These are phyloP conservation scores for Drosophila nebulosa DNA, from an alignment of 1,140 invertebrate genomes.

Conservation along the genomic window DNA sequence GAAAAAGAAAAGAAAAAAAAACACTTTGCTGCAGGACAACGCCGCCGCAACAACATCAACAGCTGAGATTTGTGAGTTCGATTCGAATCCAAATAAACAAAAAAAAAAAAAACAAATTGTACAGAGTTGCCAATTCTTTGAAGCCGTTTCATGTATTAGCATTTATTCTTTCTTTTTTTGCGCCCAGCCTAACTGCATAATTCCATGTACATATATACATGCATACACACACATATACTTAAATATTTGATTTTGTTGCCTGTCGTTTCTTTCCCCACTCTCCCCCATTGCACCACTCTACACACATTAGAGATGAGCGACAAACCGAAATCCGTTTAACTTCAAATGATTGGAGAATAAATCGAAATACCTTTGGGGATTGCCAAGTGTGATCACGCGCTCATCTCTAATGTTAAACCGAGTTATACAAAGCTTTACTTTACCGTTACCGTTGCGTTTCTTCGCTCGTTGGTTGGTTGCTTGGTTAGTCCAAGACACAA, in stretches of 20 bases:
- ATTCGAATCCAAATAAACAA: neutral
- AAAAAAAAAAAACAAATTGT: conserved; percentile 30
- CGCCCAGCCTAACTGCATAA: conserved; percentile 58
- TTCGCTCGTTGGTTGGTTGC: conserved; percentile 51
- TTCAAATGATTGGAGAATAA: no score
- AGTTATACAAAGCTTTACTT: conserved; percentile 11
- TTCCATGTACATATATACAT: conserved; percentile 8
- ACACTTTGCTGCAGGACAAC: conserved; percentile 55
- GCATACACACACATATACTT: conserved; percentile 18
- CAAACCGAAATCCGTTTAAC: no score
- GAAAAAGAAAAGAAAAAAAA: conserved; percentile 1
- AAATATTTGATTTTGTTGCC: conserved; percentile 42
- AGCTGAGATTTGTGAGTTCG: conserved; percentile 63
- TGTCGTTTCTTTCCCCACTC: conserved; percentile 14
- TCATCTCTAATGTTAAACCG: neutral
- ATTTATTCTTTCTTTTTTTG: conserved; percentile 21
- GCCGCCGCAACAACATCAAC: conserved; percentile 39
- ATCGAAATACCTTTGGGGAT: neutral
- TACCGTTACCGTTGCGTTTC: conserved; percentile 45
- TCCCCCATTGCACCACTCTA: neutral
- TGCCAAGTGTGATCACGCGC: neutral
- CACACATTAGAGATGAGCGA: neutral
- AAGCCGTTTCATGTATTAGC: conserved; percentile 46
- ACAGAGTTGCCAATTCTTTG: conserved; percentile 30
- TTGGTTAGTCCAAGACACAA: conserved; percentile 45